Base-by-base conservation (phyloP, 37 sponge, comb jelly and placozoan genomes). In the Ianthella basta region DNA sequence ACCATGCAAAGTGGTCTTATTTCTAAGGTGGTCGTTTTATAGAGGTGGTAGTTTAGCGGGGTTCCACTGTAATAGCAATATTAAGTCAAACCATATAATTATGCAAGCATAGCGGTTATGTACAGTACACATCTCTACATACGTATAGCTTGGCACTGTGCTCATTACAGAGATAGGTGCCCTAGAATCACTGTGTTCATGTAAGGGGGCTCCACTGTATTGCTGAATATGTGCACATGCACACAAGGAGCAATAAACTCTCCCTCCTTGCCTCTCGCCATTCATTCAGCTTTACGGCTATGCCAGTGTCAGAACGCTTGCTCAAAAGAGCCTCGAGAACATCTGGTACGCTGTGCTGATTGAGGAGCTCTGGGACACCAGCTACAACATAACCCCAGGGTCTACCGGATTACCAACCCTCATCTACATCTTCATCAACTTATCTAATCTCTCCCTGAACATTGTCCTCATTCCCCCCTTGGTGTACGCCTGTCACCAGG, bases 391-490 rank as follows among this genome's bases (percentile, higher is more conserved):
- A 13, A 25, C 78, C 4, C 78, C 78, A 6, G 10, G 78, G 24
- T 4, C 29, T 16, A 40, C 54, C 1, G 14, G 2, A 23, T 50
- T 75, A 14, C 53, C 78, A 13, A 75, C 54, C 1, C 78, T 75
- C 54, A 75, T 75, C 6, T 75, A 53, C 55, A 36, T 75, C 21
- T 75, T 75, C 54, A 75, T 44, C n/a, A 18, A 24, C 21, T 20
- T 75, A 0, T 75, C 78, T 36, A 75, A 75, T 15, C 44, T 75
- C n/a, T 75, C 78, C 21, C 54, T 75, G 2, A 75, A 75, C 53
- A 41, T 75, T 41, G 78, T 75, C n/a, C 53, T 75, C n/a, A 50
- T 75, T 24, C 78, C 78, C 2, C 54, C 40, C 25, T 40, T 36
- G 18, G 53, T 24, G 25, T 75, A 75, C 54, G n/a, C 40, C 25